Evolutionary conservation across 2,888 invertebrate genomes (phyloP), one percentile per base, ranked within the genome.

Genomic region (Flexamia atlantica): DNA sequence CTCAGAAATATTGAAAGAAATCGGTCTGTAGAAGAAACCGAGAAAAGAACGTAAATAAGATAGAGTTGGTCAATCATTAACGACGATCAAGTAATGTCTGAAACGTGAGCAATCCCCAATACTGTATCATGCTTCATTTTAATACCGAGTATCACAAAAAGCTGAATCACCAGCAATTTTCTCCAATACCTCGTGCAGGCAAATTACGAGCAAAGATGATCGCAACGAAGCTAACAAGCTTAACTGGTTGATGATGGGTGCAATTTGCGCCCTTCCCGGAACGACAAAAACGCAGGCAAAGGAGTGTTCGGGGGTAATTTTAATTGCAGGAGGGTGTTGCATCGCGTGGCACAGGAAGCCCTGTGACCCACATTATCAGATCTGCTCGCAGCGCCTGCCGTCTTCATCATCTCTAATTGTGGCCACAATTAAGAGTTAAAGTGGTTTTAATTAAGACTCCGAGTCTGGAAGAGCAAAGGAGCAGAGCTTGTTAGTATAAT

Each of bases 351-450:
- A 42, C 46, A 23, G 74, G 74, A 46, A 46, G 28, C 25, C 46
- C 46, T 28, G 42, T 76, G 74, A 76, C 74, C 74, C 74, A 76
- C 42, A 72, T 72, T 42, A 46, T 76, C 42, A 25, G 46, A 25
- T 76, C 42, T 76, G 70, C 70, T 76, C 46, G 25, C 76, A 7
- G 46, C 76, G 50, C 50, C 76, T 76, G 76, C 28, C 76, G 79
- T 79, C 79, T 79, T 79, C 57, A 79, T 79, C 79, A 79, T 79
- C 36, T 57, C 79, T 79, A 79, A 79, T 79, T 79, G 79, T 79
- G 79, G 79, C 79, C 79, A 79, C 79, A 79, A 79, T 79, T 79
- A 79, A 53, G 79, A 79, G 79, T 79, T 79, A 79, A 79, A 79
- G 79, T 79, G 79, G 79, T 79, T 79, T 79, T 79, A 79, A 79